Percentiles rank a stretch among this genome's conserved stretches.
Evolutionary conservation across 2,888 invertebrate genomes (phyloP).

Genomic region (Polymixis lichenea): DNA sequence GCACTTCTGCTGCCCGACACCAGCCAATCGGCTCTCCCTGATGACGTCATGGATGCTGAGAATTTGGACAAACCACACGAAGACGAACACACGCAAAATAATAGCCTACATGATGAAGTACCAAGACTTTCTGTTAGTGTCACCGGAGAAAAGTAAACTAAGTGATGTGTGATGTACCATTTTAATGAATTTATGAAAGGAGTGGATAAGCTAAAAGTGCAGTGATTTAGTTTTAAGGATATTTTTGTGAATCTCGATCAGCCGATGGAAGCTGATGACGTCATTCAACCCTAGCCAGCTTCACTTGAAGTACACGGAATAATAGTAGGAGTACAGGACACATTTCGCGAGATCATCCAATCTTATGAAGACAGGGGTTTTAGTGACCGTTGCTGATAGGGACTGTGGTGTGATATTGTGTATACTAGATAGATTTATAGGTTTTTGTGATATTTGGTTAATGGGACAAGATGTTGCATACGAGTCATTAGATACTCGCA

Average conservation of each 20-base stretch:
- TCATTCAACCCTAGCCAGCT: not conserved
- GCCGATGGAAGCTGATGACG: not conserved
- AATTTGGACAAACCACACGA: conserved; percentile 68
- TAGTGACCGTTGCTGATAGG: not conserved
- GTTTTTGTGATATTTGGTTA: conserved; percentile 58
- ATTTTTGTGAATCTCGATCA: conserved; percentile 19
- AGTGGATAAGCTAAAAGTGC: conserved; percentile 21
- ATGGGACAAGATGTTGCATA: conserved; percentile 26
- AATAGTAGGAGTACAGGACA: not conserved
- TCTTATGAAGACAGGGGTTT: conserved; percentile 4
- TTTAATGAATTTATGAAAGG: not conserved
- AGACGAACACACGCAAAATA: conserved; percentile 22
- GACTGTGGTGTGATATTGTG: conserved; percentile 39
- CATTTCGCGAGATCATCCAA: not conserved
- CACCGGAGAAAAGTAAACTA: conserved; percentile 45
- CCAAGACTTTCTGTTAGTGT: conserved; percentile 49
- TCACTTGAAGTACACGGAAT: not conserved
- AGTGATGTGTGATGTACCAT: conserved; percentile 7
- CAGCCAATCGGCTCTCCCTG: conserved; percentile 79
- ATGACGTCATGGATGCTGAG: conserved; percentile 80
- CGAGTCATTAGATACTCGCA: conserved; percentile 36
- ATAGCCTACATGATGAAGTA: conserved; percentile 87
- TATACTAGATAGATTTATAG: conserved; percentile 31
- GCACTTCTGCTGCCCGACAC: conserved; percentile 84
- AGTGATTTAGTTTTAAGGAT: conserved; percentile 47